These are phyloP conservation scores for Halcyon senegalensis DNA, from an alignment of 2,113 vertebrate genomes.

Conservation along the genomic window DNA sequence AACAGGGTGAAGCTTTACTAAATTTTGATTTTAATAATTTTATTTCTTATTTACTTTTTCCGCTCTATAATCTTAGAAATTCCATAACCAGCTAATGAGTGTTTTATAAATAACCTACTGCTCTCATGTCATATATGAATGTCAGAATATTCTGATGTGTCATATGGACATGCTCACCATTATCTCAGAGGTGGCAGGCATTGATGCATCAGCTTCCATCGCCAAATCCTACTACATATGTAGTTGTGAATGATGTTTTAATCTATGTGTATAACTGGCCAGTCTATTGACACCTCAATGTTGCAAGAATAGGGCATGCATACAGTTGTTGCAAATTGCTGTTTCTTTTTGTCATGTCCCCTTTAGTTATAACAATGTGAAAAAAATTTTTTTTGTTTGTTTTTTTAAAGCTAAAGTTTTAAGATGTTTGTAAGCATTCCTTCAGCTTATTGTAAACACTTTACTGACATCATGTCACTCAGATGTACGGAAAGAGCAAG, in stretches of 20 bases:
- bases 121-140: not conserved
- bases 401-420: not conserved
- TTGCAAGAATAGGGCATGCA: not conserved
- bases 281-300: not conserved
- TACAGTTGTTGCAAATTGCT: not conserved
- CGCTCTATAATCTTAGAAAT: not conserved
- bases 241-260: not conserved
- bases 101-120: not conserved
- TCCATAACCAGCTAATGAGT: not conserved
- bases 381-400: not conserved
- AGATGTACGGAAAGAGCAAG: not conserved
- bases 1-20: not conserved
- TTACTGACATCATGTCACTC: not conserved
- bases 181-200: not conserved
- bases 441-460: not conserved
- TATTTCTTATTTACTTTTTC: not conserved
- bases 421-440: not conserved
- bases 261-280: not conserved
- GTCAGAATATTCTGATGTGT: not conserved
- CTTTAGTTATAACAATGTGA: not conserved
- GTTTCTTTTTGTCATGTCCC: not conserved
- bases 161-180: not conserved
- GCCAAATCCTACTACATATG: not conserved
- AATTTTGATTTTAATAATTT: not conserved
- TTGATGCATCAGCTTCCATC: not conserved